Percentiles rank a stretch among this genome's conserved stretches.
Evolutionary conservation across 2,797 vertebrate genomes (phyloP).

Genomic region (Hipposideros larvatus): DNA sequence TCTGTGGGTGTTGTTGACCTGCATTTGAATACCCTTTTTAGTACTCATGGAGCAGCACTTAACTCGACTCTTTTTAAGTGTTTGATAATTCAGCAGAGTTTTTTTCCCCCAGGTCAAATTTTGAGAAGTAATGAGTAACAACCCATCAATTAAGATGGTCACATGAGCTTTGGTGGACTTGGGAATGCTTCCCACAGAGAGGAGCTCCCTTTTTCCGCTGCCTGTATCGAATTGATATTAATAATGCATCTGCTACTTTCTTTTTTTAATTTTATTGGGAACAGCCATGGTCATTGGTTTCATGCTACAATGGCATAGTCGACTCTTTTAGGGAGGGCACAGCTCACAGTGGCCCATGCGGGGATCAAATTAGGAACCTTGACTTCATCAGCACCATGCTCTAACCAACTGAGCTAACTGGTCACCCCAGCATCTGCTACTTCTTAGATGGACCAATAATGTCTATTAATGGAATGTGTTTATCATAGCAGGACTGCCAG

Average conservation of each 20-base stretch:
- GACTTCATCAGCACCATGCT: too few relatives aligned
- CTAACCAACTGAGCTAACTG: too few relatives aligned
- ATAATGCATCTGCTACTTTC: constrained; percentile 51
- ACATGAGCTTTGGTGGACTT: neutral
- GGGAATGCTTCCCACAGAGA: neutral
- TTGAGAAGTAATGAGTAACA: constrained; percentile 15
- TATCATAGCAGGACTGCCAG: neutral
- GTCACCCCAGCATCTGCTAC: too few relatives aligned
- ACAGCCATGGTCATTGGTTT: too few relatives aligned
- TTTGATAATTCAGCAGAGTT: neutral
- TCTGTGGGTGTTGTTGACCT: neutral
- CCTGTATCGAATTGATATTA: constrained; percentile 8
- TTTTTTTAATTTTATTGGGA: too few relatives aligned
- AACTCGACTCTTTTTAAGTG: neutral
- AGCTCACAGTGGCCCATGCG: too few relatives aligned
- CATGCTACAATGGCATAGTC: too few relatives aligned
- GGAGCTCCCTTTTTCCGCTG: neutral
- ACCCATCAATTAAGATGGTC: constrained; percentile 16
- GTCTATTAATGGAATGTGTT: constrained; percentile 60
- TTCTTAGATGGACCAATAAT: constrained; percentile 42
- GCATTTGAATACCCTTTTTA: neutral
- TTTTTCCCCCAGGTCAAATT: neutral
- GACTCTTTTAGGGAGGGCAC: too few relatives aligned
- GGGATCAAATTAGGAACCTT: too few relatives aligned
- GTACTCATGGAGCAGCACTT: neutral